Evolutionary conservation across 2,113 vertebrate species (phyloP).

Genomic region (Aramus guarauna): DNA sequence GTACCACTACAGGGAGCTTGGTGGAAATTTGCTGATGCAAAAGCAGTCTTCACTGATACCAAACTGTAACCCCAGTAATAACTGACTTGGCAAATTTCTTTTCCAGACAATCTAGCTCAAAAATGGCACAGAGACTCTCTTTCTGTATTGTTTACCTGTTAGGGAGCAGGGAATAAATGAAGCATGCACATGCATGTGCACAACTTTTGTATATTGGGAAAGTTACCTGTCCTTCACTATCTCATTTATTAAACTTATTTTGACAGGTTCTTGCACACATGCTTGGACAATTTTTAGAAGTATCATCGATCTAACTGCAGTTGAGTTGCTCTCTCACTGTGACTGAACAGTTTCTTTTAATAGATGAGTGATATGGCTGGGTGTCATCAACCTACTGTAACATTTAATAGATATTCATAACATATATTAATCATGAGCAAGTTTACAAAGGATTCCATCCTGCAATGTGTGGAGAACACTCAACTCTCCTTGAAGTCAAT

Average conservation of each 20-base stretch:
- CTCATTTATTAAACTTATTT: conserved; percentile 68
- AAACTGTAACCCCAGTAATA: not conserved
- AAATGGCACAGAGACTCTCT: conserved; percentile 13
- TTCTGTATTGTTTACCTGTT: conserved; percentile 36
- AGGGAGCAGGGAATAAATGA: conserved; percentile 33
- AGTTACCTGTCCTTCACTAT: conserved; percentile 64
- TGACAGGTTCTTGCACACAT: conserved; percentile 50
- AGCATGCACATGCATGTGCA: conserved; percentile 21
- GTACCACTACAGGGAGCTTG: not conserved
- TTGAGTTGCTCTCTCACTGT: conserved; percentile 15
- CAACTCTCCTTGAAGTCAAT: not conserved
- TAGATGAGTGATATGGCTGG: conserved; percentile 53
- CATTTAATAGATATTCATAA: conserved; percentile 67
- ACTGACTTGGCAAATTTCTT: conserved; percentile 34
- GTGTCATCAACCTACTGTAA: conserved; percentile 66
- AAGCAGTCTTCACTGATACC: not conserved
- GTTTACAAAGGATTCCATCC: conserved; percentile 32
- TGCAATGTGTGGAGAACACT: not conserved
- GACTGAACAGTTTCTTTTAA: conserved; percentile 61
- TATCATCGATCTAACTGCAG: conserved; percentile 52
- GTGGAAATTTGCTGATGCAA: not conserved
- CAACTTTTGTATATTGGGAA: conserved; percentile 46
- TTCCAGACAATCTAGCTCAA: conserved; percentile 42
- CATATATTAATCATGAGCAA: conserved; percentile 49
- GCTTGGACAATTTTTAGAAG: conserved; percentile 62